Conservation (phyloP, 2,113 vertebrate species). For the Piaya cayana region DNA sequence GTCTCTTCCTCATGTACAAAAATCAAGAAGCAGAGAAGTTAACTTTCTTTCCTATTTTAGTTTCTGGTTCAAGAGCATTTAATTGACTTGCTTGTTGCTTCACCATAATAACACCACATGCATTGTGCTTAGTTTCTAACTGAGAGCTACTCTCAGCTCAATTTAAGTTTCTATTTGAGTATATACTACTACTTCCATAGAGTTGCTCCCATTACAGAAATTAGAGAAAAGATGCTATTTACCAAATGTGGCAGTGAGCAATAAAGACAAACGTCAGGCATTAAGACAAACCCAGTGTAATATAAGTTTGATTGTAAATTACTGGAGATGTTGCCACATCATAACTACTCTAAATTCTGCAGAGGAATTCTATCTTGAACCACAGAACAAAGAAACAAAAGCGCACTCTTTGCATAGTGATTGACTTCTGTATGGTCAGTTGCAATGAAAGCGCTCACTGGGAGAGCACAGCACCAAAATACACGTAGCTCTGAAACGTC, state of each 20-base stretch:
- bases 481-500: background rate
- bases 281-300: background rate
- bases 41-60: background rate
- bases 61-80: background rate
- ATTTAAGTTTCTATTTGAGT: background rate
- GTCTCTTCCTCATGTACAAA: background rate
- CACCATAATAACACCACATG: background rate
- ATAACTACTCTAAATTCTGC: background rate
- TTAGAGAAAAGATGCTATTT: background rate
- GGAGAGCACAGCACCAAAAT: background rate
- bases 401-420: background rate
- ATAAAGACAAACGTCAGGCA: background rate
- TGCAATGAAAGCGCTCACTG: background rate
- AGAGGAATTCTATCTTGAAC: background rate
- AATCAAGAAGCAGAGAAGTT: background rate
- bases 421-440: background rate
- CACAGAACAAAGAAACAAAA: background rate
- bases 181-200: background rate
- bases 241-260: background rate
- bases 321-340: background rate
- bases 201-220: background rate
- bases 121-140: background rate
- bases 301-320: background rate
- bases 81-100: background rate
- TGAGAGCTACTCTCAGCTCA: background rate